These are phyloP conservation scores for Meteorus sp. DNA, from an alignment of 1,140 invertebrate genomes.

Conservation along the genomic window DNA sequence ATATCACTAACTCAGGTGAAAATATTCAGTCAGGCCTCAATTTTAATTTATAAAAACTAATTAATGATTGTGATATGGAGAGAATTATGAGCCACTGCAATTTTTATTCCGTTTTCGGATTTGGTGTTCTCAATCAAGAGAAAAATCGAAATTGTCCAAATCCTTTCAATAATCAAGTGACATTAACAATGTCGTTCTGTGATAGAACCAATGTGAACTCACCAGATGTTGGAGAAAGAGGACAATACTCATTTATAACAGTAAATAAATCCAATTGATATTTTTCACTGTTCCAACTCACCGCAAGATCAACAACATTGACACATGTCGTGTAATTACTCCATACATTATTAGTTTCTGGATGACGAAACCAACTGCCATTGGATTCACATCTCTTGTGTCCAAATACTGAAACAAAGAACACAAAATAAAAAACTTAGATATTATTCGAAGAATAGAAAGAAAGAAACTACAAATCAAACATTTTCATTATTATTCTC, in stretches of 20 bases:
- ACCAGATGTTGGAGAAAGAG: neutral
- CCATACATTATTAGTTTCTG: conserved; percentile 66
- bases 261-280: neutral
- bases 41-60: too few relatives aligned
- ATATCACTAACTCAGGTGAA: too few relatives aligned
- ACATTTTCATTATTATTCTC: too few relatives aligned
- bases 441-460: too few relatives aligned
- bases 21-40: too few relatives aligned
- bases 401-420: conserved; percentile 58
- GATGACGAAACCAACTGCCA: conserved; percentile 65
- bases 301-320: conserved; percentile 72
- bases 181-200: neutral
- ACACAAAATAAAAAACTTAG: too few relatives aligned
- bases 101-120: too few relatives aligned
- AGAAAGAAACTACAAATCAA: too few relatives aligned
- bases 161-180: neutral
- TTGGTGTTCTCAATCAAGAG: too few relatives aligned
- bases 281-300: conserved; percentile 52
- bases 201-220: neutral
- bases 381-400: conserved; percentile 62
- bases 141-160: too few relatives aligned
- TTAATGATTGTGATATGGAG: too few relatives aligned
- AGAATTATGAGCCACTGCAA: too few relatives aligned
- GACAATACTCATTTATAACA: neutral
- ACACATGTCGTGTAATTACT: conserved; percentile 91